Evolutionary conservation across 1,140 invertebrate genomes (phyloP).

Genomic region (Drosophila repletoides): DNA sequence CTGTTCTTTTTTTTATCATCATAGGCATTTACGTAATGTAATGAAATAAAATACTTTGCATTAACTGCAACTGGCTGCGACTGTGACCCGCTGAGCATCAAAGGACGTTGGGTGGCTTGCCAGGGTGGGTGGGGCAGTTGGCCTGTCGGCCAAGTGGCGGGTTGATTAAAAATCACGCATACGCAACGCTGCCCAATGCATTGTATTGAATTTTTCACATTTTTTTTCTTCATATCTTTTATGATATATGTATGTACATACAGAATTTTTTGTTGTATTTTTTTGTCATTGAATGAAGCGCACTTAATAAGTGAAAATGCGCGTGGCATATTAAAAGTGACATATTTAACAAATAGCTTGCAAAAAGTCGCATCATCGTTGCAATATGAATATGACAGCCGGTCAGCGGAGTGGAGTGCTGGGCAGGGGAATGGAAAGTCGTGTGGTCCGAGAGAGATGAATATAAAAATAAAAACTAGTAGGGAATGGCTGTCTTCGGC

Average conservation of each 20-base stretch:
- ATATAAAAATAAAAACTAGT: neutral
- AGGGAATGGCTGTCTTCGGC: no score
- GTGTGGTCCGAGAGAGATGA: neutral
- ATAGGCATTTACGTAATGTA: conserved; percentile 30
- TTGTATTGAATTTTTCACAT: conserved; percentile 16
- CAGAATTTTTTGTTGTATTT: neutral
- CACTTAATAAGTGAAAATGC: conserved; percentile 67
- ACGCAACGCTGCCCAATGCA: conserved; percentile 50
- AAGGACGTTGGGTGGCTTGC: conserved; percentile 2
- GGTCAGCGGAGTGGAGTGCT: no score
- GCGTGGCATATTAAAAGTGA: conserved; percentile 64
- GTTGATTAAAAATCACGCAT: conserved; percentile 66
- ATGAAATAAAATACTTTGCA: conserved; percentile 51
- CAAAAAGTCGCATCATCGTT: conserved; percentile 43
- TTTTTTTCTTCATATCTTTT: neutral
- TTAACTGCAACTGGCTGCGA: conserved; percentile 31
- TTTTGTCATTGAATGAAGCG: conserved; percentile 48
- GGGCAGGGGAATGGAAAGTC: neutral
- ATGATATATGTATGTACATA: conserved; percentile 1
- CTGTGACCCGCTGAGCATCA: conserved; percentile 4
- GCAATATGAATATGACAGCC: conserved; percentile 56
- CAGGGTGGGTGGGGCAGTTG: neutral
- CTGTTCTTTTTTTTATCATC: conserved; percentile 9
- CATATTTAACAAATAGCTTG: conserved; percentile 65
- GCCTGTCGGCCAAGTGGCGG: conserved; percentile 11